phyloP scores from a whole-genome alignment of 2,113 vertebrate genomes.

The Thunnus maccoyii region DNA sequence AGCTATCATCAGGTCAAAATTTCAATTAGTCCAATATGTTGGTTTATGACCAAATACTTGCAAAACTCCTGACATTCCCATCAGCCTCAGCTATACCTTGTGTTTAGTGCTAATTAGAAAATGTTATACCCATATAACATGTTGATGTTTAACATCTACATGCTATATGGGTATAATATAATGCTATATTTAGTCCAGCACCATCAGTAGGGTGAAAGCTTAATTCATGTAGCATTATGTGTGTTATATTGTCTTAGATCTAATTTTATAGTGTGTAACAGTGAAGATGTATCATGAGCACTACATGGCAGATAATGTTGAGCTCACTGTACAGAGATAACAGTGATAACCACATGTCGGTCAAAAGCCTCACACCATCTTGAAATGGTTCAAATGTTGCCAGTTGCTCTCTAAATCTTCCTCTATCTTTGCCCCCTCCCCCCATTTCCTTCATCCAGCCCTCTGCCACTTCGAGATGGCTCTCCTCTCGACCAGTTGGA shows the following conservation, averaged over 20 bases:
- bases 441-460: slow-evolving; percentile 38
- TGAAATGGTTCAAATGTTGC: slow-evolving; percentile 26
- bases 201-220: too few species aligned
- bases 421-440: neutral
- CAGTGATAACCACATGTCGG: neutral
- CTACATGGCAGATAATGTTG: slow-evolving; percentile 16
- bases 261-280: neutral
- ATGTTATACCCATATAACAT: too few species aligned
- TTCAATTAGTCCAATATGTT: too few species aligned
- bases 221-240: neutral
- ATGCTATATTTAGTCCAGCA: too few species aligned
- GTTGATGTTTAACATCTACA: too few species aligned
- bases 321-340: neutral
- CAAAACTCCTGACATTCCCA: too few species aligned
- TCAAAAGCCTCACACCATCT: neutral
- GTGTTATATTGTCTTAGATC: neutral
- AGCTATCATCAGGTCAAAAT: too few species aligned
- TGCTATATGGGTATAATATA: too few species aligned
- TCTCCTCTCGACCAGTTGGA: slow-evolving; percentile 65
- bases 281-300: neutral
- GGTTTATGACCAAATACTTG: too few species aligned
- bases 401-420: slow-evolving; percentile 36
- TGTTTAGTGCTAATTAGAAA: too few species aligned
- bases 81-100: too few species aligned
- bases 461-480: slow-evolving; percentile 44